Conservation (phyloP, 2,888 invertebrate genomes). For the Clunio marinus region DNA sequence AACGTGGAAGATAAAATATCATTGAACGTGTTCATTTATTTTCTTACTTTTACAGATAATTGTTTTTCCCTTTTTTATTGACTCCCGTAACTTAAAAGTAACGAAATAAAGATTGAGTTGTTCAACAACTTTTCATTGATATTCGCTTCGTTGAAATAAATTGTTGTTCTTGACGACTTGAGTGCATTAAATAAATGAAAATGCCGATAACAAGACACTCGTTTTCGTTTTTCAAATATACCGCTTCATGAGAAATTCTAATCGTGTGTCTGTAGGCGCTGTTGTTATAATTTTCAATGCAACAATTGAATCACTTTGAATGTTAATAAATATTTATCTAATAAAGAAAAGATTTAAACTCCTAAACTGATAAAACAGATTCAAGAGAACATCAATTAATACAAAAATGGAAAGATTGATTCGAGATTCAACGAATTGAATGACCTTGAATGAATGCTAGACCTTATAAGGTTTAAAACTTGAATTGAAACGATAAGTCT, state of each 20-base stretch:
- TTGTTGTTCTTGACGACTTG: neutral
- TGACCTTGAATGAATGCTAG: neutral
- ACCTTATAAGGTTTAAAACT: too few relatives aligned
- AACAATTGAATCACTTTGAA: too few relatives aligned
- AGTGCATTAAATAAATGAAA: neutral
- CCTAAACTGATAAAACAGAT: too few relatives aligned
- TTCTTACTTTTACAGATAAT: conserved; percentile 9
- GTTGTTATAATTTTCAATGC: too few relatives aligned
- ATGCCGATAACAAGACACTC: conserved; percentile 15
- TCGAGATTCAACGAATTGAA: neutral
- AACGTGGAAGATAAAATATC: neutral
- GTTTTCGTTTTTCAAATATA: too few relatives aligned
- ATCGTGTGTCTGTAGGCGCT: conserved; percentile 12
- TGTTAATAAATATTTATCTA: too few relatives aligned
- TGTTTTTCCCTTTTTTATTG: conserved; percentile 1
- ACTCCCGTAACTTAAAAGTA: neutral
- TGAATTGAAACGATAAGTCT: too few relatives aligned
- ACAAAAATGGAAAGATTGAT: neutral
- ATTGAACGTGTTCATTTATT: too few relatives aligned
- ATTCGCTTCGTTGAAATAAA: conserved; percentile 4
- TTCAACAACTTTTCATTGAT: conserved; percentile 24
- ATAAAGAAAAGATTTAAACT: too few relatives aligned
- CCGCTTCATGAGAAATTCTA: neutral
- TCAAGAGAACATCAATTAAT: too few relatives aligned
- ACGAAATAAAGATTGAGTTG: too few relatives aligned